A percentile compares a stretch with the other conserved stretches of the same genome.
These are phyloP conservation scores for Drosophila novamexicana DNA, from an alignment of 1,140 invertebrate genomes.

Conservation along the genomic window DNA sequence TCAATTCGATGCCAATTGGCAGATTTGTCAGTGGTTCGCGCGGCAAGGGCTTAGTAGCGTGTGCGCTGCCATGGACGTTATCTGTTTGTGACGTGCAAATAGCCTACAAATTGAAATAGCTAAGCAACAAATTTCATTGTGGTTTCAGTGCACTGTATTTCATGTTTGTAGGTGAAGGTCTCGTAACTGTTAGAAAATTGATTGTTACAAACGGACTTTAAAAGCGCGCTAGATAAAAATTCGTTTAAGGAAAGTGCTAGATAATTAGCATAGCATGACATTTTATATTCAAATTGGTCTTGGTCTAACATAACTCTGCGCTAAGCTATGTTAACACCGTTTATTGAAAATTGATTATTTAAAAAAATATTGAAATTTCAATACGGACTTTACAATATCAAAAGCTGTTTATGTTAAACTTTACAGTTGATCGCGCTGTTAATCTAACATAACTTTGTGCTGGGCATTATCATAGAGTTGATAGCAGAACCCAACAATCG, in stretches of 20 bases:
- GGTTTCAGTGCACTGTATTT: slow-evolving; percentile 15
- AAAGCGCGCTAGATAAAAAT: neutral
- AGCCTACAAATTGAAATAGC: slow-evolving; percentile 60
- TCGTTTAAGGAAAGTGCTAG: too few relatives aligned
- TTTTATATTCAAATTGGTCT: neutral
- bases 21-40: slow-evolving; percentile 1
- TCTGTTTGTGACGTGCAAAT: slow-evolving; percentile 62
- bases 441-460: too few relatives aligned
- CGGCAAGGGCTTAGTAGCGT: neutral
- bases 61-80: neutral
- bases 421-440: neutral
- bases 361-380: neutral
- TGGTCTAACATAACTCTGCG: too few relatives aligned
- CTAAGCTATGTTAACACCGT: too few relatives aligned
- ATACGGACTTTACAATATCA: neutral
- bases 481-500: too few relatives aligned
- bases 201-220: neutral
- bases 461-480: too few relatives aligned
- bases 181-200: slow-evolving; percentile 5
- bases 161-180: slow-evolving; percentile 54
- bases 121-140: slow-evolving; percentile 46
- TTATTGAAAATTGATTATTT: too few relatives aligned
- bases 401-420: neutral
- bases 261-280: too few relatives aligned
- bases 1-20: slow-evolving; percentile 29